A percentile compares a stretch with the other conserved stretches of the same genome.
These are phyloP conservation scores for Tribolium madens DNA, from an alignment of 1,140 invertebrate species.

Conservation along the genomic window DNA sequence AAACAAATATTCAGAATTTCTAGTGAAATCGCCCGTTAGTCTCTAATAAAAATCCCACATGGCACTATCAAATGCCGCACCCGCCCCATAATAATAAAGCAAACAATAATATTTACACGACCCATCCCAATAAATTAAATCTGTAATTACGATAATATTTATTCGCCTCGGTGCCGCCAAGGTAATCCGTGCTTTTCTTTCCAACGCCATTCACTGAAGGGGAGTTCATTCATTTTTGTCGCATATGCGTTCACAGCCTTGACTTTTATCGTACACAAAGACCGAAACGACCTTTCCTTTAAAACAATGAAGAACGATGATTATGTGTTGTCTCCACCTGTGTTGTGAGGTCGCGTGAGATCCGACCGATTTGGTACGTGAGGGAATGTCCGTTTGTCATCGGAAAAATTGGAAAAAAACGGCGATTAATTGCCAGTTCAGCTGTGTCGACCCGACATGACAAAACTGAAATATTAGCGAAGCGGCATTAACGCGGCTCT, in stretches of 20 bases:
- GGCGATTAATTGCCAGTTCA: slow-evolving; percentile 36
- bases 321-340: background rate
- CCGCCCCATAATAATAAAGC: background rate
- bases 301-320: slow-evolving; percentile 2
- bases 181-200: background rate
- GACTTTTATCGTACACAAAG: slow-evolving; percentile 15
- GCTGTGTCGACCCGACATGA: background rate
- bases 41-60: background rate
- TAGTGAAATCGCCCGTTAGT: no score
- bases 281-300: slow-evolving; percentile 19
- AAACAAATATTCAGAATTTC: no score
- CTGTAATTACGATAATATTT: slow-evolving; percentile 28
- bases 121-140: slow-evolving; percentile 20
- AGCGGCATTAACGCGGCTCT: slow-evolving; percentile 12
- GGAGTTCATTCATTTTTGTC: slow-evolving; percentile 26
- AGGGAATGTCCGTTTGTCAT: slow-evolving; percentile 6
- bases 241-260: background rate
- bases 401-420: slow-evolving; percentile 1
- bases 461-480: slow-evolving; percentile 11
- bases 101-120: slow-evolving; percentile 26
- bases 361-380: slow-evolving; percentile 7
- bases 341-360: slow-evolving; percentile 8
- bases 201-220: background rate
- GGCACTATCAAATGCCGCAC: background rate
- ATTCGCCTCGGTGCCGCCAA: background rate